phyloP scores from a whole-genome alignment of 2,113 vertebrate species.

The Bos javanicus region DNA sequence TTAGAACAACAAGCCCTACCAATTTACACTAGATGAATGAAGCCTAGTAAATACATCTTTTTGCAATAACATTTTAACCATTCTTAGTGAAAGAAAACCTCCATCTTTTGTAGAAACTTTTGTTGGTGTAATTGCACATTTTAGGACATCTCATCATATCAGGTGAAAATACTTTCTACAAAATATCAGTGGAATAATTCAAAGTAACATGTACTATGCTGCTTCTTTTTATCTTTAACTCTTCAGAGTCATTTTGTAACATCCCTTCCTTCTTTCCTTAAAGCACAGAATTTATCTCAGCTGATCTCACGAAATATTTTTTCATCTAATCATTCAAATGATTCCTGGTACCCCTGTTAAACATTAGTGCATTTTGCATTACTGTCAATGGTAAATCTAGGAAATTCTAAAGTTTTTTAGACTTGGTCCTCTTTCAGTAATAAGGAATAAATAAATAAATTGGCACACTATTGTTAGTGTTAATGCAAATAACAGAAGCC shows the following conservation, averaged over 20 bases:
- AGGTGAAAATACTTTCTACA: slow-evolving; percentile 8
- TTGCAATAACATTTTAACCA: not conserved
- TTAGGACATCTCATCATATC: not conserved
- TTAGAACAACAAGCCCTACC: not conserved
- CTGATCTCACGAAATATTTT: slow-evolving; percentile 52
- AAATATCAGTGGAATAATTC: not conserved
- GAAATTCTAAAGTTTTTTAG: slow-evolving; percentile 73
- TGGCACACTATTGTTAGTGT: slow-evolving; percentile 51
- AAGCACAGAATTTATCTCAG: slow-evolving; percentile 38
- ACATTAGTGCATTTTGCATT: slow-evolving; percentile 55
- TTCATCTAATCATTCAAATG: slow-evolving; percentile 51
- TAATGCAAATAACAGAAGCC: slow-evolving; percentile 73
- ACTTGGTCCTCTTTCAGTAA: slow-evolving; percentile 64
- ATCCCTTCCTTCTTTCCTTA: not conserved
- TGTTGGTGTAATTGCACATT: not conserved
- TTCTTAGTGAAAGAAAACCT: not conserved
- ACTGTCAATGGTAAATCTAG: slow-evolving; percentile 68
- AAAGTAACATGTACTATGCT: not conserved
- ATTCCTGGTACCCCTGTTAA: slow-evolving; percentile 68
- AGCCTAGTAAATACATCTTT: not conserved
- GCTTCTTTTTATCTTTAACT: not conserved
- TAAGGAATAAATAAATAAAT: slow-evolving; percentile 69
- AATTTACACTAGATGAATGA: not conserved
- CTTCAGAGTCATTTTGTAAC: slow-evolving; percentile 32
- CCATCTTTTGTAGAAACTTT: not conserved